These are phyloP conservation scores for Pseudorhiza aurosa DNA, from an alignment of 30 jellyfish, hydroid and myxozoan genomes.

Conservation along the genomic window DNA sequence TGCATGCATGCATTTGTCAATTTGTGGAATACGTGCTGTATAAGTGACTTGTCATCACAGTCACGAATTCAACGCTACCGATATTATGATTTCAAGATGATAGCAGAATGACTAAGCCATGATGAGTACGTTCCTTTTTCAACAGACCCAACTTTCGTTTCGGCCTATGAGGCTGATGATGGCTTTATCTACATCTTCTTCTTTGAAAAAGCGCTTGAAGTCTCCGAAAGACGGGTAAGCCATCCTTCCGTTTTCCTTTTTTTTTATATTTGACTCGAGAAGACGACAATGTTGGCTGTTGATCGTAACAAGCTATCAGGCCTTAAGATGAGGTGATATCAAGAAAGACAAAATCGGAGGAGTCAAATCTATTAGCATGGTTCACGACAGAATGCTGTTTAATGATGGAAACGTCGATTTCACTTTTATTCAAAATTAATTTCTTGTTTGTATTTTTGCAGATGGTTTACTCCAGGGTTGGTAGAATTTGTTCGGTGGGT, in stretches of 20 bases:
- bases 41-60: too few species aligned
- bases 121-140: too few species aligned
- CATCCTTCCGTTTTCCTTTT: not conserved
- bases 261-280: not conserved
- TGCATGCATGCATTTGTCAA: too few species aligned
- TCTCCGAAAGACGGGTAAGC: conserved; percentile 62
- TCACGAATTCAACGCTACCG: too few species aligned
- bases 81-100: too few species aligned
- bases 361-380: too few species aligned
- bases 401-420: not conserved
- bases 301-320: not conserved
- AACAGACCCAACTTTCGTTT: conserved; percentile 23
- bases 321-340: too few species aligned
- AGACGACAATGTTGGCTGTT: not conserved
- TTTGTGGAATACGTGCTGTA: too few species aligned
- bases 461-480: conserved; percentile 66
- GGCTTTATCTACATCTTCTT: conserved; percentile 74
- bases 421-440: not conserved
- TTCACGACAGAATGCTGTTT: too few species aligned
- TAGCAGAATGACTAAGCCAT: too few species aligned
- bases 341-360: too few species aligned
- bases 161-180: conserved; percentile 42
- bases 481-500: conserved; percentile 66
- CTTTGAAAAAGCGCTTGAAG: conserved; percentile 67
- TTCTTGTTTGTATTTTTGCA: not conserved